Percentiles rank a stretch among this genome's conserved stretches.
Evolutionary conservation across 2,797 vertebrate species (phyloP).

Genomic region (Triplophysa bombifrons): DNA sequence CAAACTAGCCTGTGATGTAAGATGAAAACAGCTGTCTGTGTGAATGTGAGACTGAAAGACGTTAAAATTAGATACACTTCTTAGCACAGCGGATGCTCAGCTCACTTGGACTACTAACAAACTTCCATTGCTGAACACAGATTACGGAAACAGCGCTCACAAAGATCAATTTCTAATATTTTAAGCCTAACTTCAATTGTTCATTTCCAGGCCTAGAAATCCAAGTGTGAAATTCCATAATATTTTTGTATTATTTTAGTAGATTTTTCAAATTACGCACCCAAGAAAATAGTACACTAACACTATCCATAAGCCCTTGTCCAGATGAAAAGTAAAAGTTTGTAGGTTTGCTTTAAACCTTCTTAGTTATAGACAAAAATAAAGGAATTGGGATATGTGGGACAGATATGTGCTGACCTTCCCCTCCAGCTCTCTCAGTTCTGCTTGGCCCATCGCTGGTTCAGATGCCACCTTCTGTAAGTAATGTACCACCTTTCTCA

Average conservation of each 20-base stretch:
- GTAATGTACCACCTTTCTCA: constrained; percentile 81
- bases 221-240: too few relatives aligned
- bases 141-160: background rate
- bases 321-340: background rate
- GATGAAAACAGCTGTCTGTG: background rate
- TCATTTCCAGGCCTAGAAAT: too few relatives aligned
- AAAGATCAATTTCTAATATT: background rate
- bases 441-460: constrained; percentile 88
- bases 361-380: background rate
- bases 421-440: constrained; percentile 84
- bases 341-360: background rate
- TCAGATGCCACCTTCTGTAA: constrained; percentile 89
- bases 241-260: too few relatives aligned
- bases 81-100: background rate
- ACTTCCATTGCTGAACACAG: too few relatives aligned
- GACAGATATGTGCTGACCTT: constrained; percentile 75
- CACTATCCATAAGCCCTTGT: background rate
- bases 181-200: too few relatives aligned
- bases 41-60: background rate
- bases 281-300: background rate
- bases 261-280: background rate
- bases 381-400: background rate
- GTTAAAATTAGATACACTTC: background rate
- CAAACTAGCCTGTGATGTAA: background rate
- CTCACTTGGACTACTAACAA: background rate